Percentiles rank a stretch among this genome's conserved stretches.
Evolutionary conservation across 2,797 vertebrate species (phyloP).

Genomic region (Basileuterus tristriatus): DNA sequence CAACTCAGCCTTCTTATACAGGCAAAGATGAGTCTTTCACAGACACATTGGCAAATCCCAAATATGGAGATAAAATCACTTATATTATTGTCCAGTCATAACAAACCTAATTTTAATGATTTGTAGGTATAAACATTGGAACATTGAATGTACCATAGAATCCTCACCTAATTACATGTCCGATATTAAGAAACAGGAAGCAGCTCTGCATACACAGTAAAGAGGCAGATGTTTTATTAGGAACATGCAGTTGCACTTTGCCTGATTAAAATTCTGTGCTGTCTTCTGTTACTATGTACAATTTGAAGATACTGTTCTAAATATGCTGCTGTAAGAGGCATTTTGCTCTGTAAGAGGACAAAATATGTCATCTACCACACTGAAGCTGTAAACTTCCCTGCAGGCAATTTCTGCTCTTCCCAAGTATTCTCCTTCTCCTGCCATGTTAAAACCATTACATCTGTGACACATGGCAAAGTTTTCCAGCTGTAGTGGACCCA

Average conservation of each 20-base stretch:
- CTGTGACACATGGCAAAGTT: not conserved
- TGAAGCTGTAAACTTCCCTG: not conserved
- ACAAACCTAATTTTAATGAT: not conserved
- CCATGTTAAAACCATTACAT: not conserved
- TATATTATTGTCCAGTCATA: not conserved
- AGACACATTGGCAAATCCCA: not conserved
- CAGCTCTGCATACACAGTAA: not conserved
- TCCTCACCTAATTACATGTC: not conserved
- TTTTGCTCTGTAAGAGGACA: not conserved
- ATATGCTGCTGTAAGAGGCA: not conserved
- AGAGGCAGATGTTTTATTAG: not conserved
- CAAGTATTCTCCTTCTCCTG: not conserved
- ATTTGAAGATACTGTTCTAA: not conserved
- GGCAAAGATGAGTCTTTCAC: not conserved
- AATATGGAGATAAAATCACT: not conserved
- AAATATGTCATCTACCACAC: not conserved
- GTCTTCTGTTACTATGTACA: not conserved
- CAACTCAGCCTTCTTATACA: not conserved
- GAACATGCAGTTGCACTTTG: not conserved
- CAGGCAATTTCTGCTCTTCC: not conserved
- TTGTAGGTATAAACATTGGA: not conserved
- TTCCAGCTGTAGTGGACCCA: not conserved
- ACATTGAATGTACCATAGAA: not conserved
- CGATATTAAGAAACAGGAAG: not conserved
- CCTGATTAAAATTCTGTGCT: not conserved